Evolutionary conservation across 2,113 vertebrate genomes (phyloP), one percentile per base, ranked within the genome.

Genomic region (Pygoscelis antarcticus): DNA sequence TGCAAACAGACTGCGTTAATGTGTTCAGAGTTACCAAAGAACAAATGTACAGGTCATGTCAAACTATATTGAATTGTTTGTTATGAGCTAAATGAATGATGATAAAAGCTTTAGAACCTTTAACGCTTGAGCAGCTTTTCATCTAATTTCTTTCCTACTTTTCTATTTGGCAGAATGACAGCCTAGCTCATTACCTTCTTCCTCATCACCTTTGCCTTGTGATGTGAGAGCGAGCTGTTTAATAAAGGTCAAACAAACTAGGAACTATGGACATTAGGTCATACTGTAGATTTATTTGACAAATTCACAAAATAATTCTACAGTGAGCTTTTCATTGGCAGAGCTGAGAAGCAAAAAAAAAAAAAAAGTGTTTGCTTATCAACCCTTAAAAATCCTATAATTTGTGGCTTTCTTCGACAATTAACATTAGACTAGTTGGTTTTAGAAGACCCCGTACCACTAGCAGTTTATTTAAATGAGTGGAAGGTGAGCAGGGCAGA

Each of bases 51-150:
- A 96, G 92, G 74, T 75, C 87, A 90, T 93, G 79, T 96, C 94
- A 97, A 90, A 82, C 71, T 78, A 58, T 76, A 95, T 98, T 96
- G 97, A 95, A 75, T 70, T 94, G 62, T 95, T 96, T 95, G 49
- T 82, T 97, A 97, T 85, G 83, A 93, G n/a, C 34, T 86, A 95
- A 97, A 98, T 90, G 61, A 98, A 95, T 95, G 81, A 88, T 94
- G 95, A 89, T 92, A 96, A 97, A 97, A 89, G 62, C 78, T 96
- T 96, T 72, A 71, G 65, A 93, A 74, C 47, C 7, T 74, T 96
- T 94, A 94, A 90, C 4, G 72, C 76, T 88, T 95, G 65, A 96
- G 32, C 75, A 97, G 65, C 4, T 97, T 97, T 97, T 96, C 30
- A 91, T 93, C 25, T 87, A 75, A 78, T 88, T 97, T 94, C n/a